Evolutionary conservation across 2,113 vertebrate species (phyloP), one percentile per base, ranked within the genome.

Genomic region (Bambusicola thoracicus): DNA sequence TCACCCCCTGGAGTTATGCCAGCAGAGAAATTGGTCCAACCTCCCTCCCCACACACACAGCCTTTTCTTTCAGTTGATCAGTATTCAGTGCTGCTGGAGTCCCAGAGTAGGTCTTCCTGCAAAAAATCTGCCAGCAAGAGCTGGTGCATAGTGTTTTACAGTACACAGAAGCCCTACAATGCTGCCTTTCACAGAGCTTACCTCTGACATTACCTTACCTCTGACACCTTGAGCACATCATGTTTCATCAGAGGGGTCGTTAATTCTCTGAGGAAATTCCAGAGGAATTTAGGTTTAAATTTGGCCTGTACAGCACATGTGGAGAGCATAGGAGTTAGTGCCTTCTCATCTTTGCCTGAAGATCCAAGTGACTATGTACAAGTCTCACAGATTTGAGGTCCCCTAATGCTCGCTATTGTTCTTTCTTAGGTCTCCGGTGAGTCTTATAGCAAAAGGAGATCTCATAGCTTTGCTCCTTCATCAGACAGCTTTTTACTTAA

Each of bases 71-170:
- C 82, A 85, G 36, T 87, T 80, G 44, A 65, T 94, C 82, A 44
- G 59, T 77, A 58, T 91, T 85, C 68, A 81, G 72, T 81, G 87
- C 79, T 80, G 3, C n/a, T 79, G 56, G 58, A 87, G 25, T 83
- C 85, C 66, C 88, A 70, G 63, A 77, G 68, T 38, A 90, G 81
- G 89, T 78, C 74, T 92, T 92, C 70, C 58, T 9, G 11, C 91
- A 91, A 87, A 51, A 88, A 85, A 73, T 69, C 72, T 89, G 79
- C 29, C 75, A 92, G 53, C n/a, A 81, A 74, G 81, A 96, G 66
- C 53, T 76, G 38, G 61, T 69, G 30, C 85, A 87, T 56, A 81
- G 30, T 85, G 53, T 91, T 92, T 73, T 66, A 44, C 68, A 62
- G 56, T 59, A 66, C 56, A 21, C 41, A 85, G 67, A 75, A 84